Percentiles rank a stretch among this genome's conserved stretches.
Evolutionary conservation across 1,140 invertebrate genomes (phyloP).

Genomic region (Octopus bimaculoides): DNA sequence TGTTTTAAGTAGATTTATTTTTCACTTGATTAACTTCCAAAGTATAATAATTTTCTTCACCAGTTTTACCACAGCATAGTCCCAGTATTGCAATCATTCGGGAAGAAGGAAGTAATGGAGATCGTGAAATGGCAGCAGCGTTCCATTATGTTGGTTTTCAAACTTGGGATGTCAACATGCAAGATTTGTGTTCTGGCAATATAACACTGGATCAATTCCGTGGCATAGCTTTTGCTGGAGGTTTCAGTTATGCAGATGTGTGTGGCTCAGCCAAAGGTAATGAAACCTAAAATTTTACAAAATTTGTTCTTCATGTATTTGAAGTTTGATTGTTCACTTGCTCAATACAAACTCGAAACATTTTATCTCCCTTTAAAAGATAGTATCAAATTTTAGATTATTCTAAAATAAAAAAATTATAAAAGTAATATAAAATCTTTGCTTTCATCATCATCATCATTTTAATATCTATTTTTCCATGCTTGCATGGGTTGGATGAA

Average conservation of each 20-base stretch:
- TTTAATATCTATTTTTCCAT: too few relatives aligned
- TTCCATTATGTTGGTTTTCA: constrained; percentile 89
- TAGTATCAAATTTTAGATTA: too few relatives aligned
- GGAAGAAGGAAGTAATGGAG: constrained; percentile 96
- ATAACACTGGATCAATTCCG: constrained; percentile 76
- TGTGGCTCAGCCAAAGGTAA: constrained; percentile 88
- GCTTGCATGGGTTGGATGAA: too few relatives aligned
- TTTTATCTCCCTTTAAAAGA: too few relatives aligned
- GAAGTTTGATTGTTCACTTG: too few relatives aligned
- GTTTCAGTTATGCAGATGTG: constrained; percentile 98
- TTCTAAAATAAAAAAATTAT: too few relatives aligned
- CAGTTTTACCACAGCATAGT: background rate
- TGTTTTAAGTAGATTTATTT: too few relatives aligned
- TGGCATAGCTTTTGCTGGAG: constrained; percentile 92
- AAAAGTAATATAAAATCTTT: too few relatives aligned
- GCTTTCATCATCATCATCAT: too few relatives aligned
- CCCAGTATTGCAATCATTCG: constrained; percentile 81
- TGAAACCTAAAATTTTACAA: too few relatives aligned
- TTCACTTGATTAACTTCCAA: background rate
- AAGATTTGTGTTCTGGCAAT: constrained; percentile 45
- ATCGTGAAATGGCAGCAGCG: constrained; percentile 95
- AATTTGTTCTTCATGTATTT: too few relatives aligned
- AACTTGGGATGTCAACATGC: constrained; percentile 57
- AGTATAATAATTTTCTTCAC: background rate
- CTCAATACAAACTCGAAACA: too few relatives aligned